Evolutionary conservation across 2,888 invertebrate genomes (phyloP).

Genomic region (Mesorhabditis sp.): DNA sequence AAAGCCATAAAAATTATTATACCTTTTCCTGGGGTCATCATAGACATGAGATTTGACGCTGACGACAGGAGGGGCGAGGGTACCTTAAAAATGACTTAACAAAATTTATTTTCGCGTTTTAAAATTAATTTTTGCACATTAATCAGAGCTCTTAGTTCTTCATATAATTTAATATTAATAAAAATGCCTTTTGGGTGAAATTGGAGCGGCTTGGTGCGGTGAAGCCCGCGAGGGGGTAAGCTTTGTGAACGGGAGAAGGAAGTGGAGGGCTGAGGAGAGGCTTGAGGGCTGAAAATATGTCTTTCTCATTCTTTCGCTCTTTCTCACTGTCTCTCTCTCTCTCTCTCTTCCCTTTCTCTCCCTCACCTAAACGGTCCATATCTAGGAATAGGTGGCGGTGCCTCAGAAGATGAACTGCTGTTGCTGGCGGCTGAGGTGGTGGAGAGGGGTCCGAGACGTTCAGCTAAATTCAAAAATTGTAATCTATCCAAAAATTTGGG

Average conservation of each 20-base stretch:
- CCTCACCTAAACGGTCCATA: not conserved
- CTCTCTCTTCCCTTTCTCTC: not conserved
- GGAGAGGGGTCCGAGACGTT: not conserved
- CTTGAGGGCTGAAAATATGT: not conserved
- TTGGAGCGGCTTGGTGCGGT: not conserved
- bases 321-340: too few relatives aligned
- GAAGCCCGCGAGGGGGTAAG: not conserved
- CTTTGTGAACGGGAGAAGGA: not conserved
- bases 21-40: constrained; percentile 4
- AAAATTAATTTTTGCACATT: not conserved
- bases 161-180: too few relatives aligned
- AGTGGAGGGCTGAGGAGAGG: not conserved
- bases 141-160: not conserved
- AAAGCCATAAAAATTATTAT: not conserved
- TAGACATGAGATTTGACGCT: not conserved
- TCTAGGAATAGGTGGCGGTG: not conserved
- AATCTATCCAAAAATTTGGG: not conserved
- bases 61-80: not conserved
- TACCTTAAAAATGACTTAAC: not conserved
- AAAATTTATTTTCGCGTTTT: too few relatives aligned
- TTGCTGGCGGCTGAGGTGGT: not conserved
- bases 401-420: not conserved
- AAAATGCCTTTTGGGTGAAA: not conserved
- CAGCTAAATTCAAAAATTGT: constrained; percentile 4
- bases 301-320: too few relatives aligned